Percentiles rank a stretch among this genome's conserved stretches.
phyloP scores from a whole-genome alignment of 2,113 vertebrate genomes.

The Connochaetes taurinus region DNA sequence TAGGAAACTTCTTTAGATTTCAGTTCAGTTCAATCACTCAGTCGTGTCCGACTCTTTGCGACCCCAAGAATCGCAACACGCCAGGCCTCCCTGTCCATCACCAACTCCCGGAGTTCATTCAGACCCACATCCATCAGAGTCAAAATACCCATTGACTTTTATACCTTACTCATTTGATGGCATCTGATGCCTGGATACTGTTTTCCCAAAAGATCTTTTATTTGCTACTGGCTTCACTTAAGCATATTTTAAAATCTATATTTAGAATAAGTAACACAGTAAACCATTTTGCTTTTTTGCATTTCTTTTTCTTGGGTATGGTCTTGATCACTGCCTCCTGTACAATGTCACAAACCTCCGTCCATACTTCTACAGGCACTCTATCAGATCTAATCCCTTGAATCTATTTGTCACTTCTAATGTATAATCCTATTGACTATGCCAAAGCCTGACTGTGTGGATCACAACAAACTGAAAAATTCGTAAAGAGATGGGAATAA shows the following conservation, averaged over 20 bases:
- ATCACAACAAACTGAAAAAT: background rate
- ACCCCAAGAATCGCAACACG: no score
- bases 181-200: background rate
- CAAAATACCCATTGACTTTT: background rate
- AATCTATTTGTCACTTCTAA: background rate
- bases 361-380: background rate
- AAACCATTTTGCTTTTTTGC: background rate
- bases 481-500: background rate
- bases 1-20: background rate
- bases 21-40: no score
- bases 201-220: background rate
- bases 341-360: background rate
- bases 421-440: background rate
- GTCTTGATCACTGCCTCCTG: background rate
- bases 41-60: no score
- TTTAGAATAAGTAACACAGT: background rate
- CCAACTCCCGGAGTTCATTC: no score
- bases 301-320: background rate
- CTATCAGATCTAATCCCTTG: background rate
- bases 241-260: background rate
- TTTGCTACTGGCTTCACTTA: background rate
- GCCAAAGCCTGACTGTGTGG: background rate
- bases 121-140: background rate
- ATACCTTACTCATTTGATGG: background rate
- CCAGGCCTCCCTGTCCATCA: no score